These are phyloP conservation scores for Astur gentilis DNA, from an alignment of 2,113 vertebrate genomes.

Conservation along the genomic window DNA sequence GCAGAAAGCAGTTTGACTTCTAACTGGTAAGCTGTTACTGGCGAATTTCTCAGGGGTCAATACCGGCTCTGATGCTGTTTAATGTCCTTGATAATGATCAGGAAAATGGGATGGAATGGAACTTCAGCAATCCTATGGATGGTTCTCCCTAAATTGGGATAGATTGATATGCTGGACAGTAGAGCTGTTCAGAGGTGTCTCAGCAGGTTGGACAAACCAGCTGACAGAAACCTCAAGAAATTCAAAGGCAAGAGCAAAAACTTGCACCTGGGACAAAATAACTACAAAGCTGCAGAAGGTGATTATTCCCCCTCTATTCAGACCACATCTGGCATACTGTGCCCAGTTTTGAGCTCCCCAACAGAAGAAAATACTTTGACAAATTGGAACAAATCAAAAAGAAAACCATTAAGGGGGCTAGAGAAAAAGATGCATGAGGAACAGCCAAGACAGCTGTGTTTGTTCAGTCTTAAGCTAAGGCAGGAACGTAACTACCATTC, in stretches of 20 bases:
- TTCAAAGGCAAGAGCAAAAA: neutral
- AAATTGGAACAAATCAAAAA: neutral
- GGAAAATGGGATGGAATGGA: neutral
- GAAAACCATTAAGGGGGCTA: neutral
- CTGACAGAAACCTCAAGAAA: neutral
- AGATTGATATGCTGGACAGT: neutral
- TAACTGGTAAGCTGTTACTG: neutral
- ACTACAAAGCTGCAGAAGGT: accelerated
- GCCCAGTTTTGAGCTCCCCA: neutral
- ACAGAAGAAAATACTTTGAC: neutral
- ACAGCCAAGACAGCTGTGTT: neutral
- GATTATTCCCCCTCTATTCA: neutral
- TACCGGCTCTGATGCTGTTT: neutral
- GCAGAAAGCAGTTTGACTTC: neutral
- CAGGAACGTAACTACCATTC: neutral
- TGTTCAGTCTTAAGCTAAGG: neutral
- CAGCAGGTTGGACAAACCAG: neutral
- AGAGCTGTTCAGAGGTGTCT: neutral
- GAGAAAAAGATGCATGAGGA: neutral
- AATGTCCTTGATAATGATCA: neutral
- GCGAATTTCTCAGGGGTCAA: neutral
- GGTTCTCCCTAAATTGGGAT: neutral
- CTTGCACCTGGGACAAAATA: neutral
- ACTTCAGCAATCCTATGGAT: neutral
- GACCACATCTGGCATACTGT: neutral